Conservation (phyloP, 2,888 invertebrate species). For the Zootermopsis nevadensis region DNA sequence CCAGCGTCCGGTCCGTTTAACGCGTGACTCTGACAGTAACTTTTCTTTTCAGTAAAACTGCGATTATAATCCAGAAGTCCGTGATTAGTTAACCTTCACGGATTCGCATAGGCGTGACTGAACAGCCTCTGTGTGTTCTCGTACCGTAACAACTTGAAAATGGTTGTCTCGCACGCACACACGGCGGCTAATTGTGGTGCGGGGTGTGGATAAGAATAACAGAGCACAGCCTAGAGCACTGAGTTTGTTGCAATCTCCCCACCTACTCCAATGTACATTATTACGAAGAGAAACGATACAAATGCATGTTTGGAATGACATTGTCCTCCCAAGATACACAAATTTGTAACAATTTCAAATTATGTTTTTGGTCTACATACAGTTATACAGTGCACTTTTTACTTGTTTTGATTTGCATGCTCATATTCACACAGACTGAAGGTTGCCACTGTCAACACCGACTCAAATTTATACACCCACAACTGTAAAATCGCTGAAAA, state of each 20-base stretch:
- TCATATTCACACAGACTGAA: no score
- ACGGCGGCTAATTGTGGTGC: constrained; percentile 5
- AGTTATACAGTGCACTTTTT: no score
- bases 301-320: no score
- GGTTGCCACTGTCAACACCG: no score
- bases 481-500: no score
- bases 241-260: neutral
- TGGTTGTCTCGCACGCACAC: constrained; percentile 13
- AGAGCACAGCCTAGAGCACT: neutral
- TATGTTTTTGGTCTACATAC: no score
- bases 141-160: neutral
- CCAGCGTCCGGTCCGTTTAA: neutral
- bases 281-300: neutral
- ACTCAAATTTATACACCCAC: no score
- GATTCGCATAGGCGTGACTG: constrained; percentile 20
- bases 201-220: neutral
- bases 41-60: constrained; percentile 35
- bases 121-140: constrained; percentile 25
- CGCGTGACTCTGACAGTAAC: constrained; percentile 32
- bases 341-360: no score
- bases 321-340: no score
- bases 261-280: neutral
- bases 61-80: constrained; percentile 40
- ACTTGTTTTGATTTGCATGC: no score
- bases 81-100: constrained; percentile 38